Evolutionary conservation across 2,113 vertebrate species (phyloP).

Genomic region (Lutjanus erythropterus): DNA sequence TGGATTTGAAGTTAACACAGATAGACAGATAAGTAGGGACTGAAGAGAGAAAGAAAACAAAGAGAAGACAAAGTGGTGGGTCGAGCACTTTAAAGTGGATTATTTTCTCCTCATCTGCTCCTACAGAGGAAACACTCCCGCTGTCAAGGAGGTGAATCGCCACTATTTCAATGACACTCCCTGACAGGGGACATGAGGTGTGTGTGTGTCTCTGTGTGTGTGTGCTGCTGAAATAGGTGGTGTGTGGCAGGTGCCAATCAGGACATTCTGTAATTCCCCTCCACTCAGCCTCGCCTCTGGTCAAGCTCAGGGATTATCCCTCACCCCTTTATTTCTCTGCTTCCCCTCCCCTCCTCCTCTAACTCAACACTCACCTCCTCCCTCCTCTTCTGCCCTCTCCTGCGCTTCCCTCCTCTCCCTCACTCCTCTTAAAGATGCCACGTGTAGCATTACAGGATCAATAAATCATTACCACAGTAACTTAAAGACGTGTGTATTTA

Average conservation of each 20-base stretch:
- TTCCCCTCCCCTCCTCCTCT: conserved; percentile 33
- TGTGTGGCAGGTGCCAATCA: conserved; percentile 68
- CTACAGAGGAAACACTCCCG: conserved; percentile 31
- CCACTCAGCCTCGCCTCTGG: conserved; percentile 55
- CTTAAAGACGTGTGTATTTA: conserved; percentile 54
- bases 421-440: conserved; percentile 13
- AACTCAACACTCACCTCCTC: conserved; percentile 22
- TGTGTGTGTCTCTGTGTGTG: conserved; percentile 16
- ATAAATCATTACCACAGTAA: conserved; percentile 42
- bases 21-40: not conserved
- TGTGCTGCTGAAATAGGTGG: conserved; percentile 8
- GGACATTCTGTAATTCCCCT: conserved; percentile 68
- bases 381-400: conserved; percentile 6
- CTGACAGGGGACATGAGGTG: conserved; percentile 35
- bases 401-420: conserved; percentile 8
- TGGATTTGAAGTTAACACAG: not conserved
- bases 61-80: conserved; percentile 38
- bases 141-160: conserved; percentile 49
- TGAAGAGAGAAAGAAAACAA: conserved; percentile 11
- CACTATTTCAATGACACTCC: conserved; percentile 49
- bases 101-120: conserved; percentile 44
- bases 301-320: conserved; percentile 71
- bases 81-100: conserved; percentile 51
- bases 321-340: conserved; percentile 48
- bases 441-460: conserved; percentile 34